phyloP scores from a whole-genome alignment of 2,113 vertebrate genomes.

The Nycticryphes semicollaris region DNA sequence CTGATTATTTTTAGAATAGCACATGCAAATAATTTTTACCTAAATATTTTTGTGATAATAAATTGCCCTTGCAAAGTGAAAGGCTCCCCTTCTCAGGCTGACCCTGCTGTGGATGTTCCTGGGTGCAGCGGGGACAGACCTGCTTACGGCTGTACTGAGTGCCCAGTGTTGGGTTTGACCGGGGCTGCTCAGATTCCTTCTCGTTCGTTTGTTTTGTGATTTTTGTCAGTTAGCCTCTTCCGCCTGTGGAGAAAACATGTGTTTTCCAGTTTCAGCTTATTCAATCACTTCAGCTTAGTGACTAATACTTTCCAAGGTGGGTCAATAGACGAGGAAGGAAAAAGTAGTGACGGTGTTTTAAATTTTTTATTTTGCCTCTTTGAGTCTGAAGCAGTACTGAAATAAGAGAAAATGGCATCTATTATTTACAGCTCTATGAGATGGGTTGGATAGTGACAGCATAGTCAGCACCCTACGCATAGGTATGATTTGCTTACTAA shows the following conservation, averaged over 20 bases:
- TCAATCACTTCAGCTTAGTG: not conserved
- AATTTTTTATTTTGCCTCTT: not conserved
- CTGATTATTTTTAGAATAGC: not conserved
- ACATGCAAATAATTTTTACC: not conserved
- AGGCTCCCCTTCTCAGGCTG: fast-evolving
- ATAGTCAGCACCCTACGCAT: fast-evolving
- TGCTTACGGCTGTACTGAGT: not conserved
- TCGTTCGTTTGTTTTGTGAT: fast-evolving
- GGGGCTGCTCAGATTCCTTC: not conserved
- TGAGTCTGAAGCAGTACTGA: not conserved
- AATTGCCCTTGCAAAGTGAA: not conserved
- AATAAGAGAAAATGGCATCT: not conserved
- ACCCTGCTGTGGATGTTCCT: not conserved
- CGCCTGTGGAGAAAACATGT: fast-evolving
- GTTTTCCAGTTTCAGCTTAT: not conserved
- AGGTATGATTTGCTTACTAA: fast-evolving
- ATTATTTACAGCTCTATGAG: fast-evolving
- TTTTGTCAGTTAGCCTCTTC: not conserved
- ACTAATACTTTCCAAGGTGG: not conserved
- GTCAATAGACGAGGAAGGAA: not conserved
- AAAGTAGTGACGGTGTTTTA: fast-evolving
- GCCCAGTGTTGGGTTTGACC: not conserved
- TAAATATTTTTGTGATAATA: not conserved
- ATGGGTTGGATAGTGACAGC: not conserved
- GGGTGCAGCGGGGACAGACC: fast-evolving